phyloP scores from a whole-genome alignment of 2,888 invertebrate species.

The Tanytarsus gracilentus region DNA sequence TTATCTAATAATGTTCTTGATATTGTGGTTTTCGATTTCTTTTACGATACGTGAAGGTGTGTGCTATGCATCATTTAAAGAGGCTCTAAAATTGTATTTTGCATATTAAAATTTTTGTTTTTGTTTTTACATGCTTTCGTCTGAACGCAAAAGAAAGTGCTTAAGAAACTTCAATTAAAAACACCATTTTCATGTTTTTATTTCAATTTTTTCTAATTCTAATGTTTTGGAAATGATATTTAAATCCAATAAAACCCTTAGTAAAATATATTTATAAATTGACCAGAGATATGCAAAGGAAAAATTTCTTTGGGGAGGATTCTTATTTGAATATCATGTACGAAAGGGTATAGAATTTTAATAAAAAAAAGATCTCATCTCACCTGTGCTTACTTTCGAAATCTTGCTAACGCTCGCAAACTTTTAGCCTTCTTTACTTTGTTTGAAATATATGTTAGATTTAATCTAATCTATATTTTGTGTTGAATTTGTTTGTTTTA shows the following conservation, averaged over 20 bases:
- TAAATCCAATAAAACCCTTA: constrained; percentile 21
- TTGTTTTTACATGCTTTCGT: not conserved
- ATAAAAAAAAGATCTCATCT: not conserved
- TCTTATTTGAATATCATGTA: not conserved
- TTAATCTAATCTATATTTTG: too few species aligned
- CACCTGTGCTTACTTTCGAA: constrained; percentile 14
- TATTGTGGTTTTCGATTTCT: constrained; percentile 20
- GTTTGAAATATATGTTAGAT: too few species aligned
- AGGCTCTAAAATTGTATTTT: constrained; percentile 25
- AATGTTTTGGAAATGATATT: too few species aligned
- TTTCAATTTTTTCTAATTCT: too few species aligned
- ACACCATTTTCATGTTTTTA: not conserved
- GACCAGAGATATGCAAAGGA: constrained; percentile 1
- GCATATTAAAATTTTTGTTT: constrained; percentile 13
- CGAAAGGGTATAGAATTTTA: not conserved
- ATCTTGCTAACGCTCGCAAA: too few species aligned
- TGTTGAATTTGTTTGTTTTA: too few species aligned
- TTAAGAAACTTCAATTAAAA: too few species aligned
- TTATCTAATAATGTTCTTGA: constrained; percentile 13
- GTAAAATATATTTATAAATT: not conserved
- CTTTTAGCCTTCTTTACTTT: too few species aligned
- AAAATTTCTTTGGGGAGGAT: not conserved
- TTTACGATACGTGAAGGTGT: constrained; percentile 3
- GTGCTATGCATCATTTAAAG: constrained; percentile 8
- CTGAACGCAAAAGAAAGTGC: too few species aligned